These are phyloP conservation scores for Phalanger gymnotis DNA, from an alignment of 2,797 vertebrate genomes.

Conservation along the genomic window DNA sequence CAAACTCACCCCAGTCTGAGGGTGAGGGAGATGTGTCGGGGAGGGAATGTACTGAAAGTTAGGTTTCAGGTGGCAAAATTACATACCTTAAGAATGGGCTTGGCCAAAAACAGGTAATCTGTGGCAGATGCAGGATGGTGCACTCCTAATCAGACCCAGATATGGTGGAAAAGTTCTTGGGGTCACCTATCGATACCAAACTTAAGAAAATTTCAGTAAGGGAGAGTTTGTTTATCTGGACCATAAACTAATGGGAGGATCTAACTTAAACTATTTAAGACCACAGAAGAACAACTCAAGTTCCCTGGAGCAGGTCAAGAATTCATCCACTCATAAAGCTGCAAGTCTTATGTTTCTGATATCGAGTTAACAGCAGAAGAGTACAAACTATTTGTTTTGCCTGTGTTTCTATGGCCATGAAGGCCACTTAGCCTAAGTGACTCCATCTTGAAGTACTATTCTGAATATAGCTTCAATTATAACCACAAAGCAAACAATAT, in stretches of 20 bases:
- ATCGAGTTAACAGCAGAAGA: not conserved
- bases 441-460: not conserved
- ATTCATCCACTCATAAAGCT: not conserved
- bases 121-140: not conserved
- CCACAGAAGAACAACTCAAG: not conserved
- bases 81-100: not conserved
- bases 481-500: not conserved
- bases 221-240: not conserved
- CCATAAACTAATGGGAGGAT: not conserved
- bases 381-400: not conserved
- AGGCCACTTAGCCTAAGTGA: not conserved
- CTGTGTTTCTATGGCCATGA: not conserved
- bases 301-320: not conserved
- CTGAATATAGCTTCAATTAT: not conserved
- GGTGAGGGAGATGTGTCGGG: not conserved
- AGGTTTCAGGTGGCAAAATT: not conserved
- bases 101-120: not conserved
- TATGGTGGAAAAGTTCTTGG: not conserved
- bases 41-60: not conserved
- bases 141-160: not conserved
- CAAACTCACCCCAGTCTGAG: not conserved
- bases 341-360: not conserved
- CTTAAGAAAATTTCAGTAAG: not conserved
- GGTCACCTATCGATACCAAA: not conserved
- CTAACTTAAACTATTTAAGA: not conserved